A percentile compares a stretch with the other conserved stretches of the same genome.
phyloP scores from a whole-genome alignment of 2,797 vertebrate species.

The Otus scops region DNA sequence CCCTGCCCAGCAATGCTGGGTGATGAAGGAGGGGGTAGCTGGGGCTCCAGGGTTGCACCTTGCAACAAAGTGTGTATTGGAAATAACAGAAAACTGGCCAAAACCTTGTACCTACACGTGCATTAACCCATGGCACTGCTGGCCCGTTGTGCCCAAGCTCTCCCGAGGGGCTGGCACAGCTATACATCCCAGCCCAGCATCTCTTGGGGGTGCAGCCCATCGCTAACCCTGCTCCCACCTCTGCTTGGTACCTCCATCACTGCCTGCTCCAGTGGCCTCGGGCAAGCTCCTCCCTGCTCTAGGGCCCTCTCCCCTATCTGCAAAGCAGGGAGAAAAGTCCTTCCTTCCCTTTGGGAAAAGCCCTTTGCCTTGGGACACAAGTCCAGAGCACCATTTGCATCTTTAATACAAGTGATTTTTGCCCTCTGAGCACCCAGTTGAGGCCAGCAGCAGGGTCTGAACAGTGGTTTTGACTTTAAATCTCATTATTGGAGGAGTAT shows the following conservation, averaged over 20 bases:
- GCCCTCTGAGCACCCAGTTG: neutral
- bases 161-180: neutral
- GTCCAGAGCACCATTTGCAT: neutral
- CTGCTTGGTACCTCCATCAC: neutral
- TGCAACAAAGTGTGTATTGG: fast-evolving
- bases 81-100: neutral
- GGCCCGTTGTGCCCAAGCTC: fast-evolving
- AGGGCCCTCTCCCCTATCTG: neutral
- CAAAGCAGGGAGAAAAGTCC: neutral
- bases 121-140: neutral
- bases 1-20: neutral
- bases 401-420: neutral
- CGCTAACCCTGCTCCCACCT: neutral
- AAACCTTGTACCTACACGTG: neutral
- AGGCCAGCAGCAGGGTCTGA: neutral
- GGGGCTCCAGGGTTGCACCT: neutral
- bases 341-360: neutral
- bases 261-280: fast-evolving
- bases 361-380: neutral
- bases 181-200: neutral
- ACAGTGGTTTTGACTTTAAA: neutral
- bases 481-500: neutral
- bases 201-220: neutral
- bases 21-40: neutral
- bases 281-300: neutral